These are phyloP conservation scores for Copidosoma aretas DNA, from an alignment of 2,888 invertebrate species.

Conservation along the genomic window DNA sequence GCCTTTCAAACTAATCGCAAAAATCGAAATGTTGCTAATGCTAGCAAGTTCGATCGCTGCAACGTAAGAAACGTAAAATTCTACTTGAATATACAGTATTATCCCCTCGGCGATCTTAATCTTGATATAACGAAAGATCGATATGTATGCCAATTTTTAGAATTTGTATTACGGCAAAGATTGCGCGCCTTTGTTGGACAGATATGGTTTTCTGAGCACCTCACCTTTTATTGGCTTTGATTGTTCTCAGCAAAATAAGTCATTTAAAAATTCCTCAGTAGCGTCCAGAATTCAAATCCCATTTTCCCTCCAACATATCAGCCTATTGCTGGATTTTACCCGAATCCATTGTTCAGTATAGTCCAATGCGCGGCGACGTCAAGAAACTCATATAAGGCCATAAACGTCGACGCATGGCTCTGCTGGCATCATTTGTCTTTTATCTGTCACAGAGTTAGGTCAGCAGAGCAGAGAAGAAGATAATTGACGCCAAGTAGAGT, in stretches of 20 bases:
- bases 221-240: slow-evolving; percentile 4
- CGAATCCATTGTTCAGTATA: too few species aligned
- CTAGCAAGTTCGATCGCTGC: slow-evolving; percentile 46
- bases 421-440: too few species aligned
- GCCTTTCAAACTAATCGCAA: slow-evolving; percentile 57
- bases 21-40: slow-evolving; percentile 42
- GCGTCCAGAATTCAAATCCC: slow-evolving; percentile 23
- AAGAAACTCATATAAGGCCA: too few species aligned
- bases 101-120: slow-evolving; percentile 47
- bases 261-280: slow-evolving; percentile 22
- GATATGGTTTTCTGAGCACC: background rate
- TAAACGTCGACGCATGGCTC: too few species aligned
- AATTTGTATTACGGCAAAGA: slow-evolving; percentile 40
- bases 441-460: too few species aligned
- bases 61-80: slow-evolving; percentile 54
- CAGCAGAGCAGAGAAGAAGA: too few species aligned
- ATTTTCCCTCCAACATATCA: too few species aligned
- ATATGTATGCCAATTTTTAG: slow-evolving; percentile 36
- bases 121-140: slow-evolving; percentile 27
- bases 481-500: too few species aligned
- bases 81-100: slow-evolving; percentile 54
- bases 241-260: slow-evolving; percentile 23
- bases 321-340: too few species aligned
- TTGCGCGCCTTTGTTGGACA: slow-evolving; percentile 6
- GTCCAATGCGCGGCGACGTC: too few species aligned